These are phyloP conservation scores for Nycticryphes semicollaris DNA, from an alignment of 2,113 vertebrate species.

Conservation along the genomic window DNA sequence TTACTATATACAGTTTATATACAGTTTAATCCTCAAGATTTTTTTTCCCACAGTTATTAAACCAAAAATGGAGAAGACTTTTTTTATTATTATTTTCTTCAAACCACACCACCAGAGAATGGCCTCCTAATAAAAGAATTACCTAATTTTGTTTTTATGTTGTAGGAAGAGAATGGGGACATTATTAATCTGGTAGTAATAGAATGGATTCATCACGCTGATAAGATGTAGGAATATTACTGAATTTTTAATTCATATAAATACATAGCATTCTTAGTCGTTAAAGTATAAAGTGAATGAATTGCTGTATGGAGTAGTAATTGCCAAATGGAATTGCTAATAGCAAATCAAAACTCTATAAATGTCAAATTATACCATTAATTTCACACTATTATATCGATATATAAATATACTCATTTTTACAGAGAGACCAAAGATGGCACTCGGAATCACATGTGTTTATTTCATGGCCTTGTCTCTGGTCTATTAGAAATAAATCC, in stretches of 20 bases:
- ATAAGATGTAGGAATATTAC: background rate
- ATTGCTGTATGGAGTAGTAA: background rate
- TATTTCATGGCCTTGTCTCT: background rate
- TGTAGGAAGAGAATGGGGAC: background rate
- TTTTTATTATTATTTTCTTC: background rate
- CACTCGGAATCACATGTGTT: background rate
- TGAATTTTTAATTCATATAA: background rate
- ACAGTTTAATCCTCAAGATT: background rate
- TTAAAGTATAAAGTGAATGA: background rate
- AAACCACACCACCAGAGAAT: background rate
- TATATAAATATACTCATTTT: background rate
- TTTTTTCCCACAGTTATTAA: background rate
- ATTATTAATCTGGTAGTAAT: background rate
- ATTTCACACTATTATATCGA: background rate
- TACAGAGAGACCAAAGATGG: background rate
- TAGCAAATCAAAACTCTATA: background rate
- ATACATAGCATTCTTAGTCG: background rate
- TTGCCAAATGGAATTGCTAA: background rate
- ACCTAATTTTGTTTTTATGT: background rate
- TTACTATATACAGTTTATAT: background rate
- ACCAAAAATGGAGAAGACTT: background rate
- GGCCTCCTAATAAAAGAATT: background rate
- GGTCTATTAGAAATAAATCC: background rate
- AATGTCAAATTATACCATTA: background rate
- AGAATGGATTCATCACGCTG: background rate